Evolutionary conservation across 2,797 vertebrate species (phyloP).

Genomic region (Micropoecilia bifurca): DNA sequence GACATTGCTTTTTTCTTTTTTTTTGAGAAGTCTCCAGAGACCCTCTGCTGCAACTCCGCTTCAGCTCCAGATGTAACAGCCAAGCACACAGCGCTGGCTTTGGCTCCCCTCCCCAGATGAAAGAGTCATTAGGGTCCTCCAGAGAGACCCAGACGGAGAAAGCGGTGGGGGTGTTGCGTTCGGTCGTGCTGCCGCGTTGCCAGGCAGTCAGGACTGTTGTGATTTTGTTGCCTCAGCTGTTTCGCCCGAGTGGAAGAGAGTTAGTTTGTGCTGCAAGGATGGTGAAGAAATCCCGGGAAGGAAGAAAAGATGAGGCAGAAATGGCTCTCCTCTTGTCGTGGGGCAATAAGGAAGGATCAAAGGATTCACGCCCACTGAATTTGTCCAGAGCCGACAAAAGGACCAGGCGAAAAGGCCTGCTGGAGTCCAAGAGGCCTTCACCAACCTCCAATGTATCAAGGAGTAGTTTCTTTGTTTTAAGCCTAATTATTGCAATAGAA

Average conservation of each 20-base stretch:
- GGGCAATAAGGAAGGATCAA: neutral
- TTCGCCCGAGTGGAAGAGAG: neutral
- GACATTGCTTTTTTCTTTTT: neutral
- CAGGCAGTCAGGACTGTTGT: neutral
- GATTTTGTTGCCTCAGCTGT: neutral
- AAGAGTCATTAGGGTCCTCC: neutral
- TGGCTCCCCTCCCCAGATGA: neutral
- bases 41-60: neutral
- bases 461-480: neutral
- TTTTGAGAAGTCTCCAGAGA: neutral
- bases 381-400: neutral
- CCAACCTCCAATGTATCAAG: neutral
- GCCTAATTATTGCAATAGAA: neutral
- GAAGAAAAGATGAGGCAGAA: neutral
- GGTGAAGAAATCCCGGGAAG: neutral
- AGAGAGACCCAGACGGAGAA: neutral
- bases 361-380: neutral
- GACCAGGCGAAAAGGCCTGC: neutral
- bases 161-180: neutral
- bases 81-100: neutral
- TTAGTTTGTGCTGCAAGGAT: neutral
- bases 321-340: neutral
- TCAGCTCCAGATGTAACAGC: neutral
- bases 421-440: neutral
- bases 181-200: neutral